A percentile compares a stretch with the other conserved stretches of the same genome.
phyloP scores from a whole-genome alignment of 2,797 vertebrate genomes.

The Coccyzus lansbergi region DNA sequence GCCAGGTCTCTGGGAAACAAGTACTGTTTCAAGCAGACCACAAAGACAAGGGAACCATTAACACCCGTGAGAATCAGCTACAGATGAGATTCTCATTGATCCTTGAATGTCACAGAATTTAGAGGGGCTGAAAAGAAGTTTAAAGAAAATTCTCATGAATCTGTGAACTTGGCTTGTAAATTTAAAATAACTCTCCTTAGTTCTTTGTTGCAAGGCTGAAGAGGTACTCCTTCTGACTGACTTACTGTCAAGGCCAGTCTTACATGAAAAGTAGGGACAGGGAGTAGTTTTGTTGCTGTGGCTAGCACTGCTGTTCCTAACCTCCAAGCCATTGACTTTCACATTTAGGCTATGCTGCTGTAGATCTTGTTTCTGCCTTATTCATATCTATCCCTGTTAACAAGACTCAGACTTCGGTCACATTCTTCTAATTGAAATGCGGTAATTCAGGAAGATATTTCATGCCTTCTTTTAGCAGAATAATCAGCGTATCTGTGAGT shows the following conservation, averaged over 20 bases:
- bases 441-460: too few relatives aligned
- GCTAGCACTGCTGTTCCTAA: not conserved
- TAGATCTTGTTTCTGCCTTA: constrained; percentile 26
- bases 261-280: not conserved
- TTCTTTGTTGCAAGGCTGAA: not conserved
- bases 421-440: too few relatives aligned
- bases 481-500: too few relatives aligned
- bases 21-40: not conserved
- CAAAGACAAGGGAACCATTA: constrained; percentile 50
- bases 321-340: not conserved
- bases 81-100: not conserved
- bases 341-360: not conserved
- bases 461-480: too few relatives aligned
- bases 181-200: not conserved
- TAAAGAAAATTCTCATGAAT: not conserved
- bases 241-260: not conserved
- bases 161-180: not conserved
- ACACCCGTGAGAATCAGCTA: constrained; percentile 13
- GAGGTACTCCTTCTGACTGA: not conserved
- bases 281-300: not conserved
- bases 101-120: not conserved
- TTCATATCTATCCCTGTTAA: too few relatives aligned
- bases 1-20: not conserved
- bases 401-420: too few relatives aligned
- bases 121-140: not conserved